A percentile compares a stretch with the other conserved stretches of the same genome.
Conservation (phyloP, 30 jellyfish, hydroid and myxozoan genomes). For the Chrysaora quinquecirrha region DNA sequence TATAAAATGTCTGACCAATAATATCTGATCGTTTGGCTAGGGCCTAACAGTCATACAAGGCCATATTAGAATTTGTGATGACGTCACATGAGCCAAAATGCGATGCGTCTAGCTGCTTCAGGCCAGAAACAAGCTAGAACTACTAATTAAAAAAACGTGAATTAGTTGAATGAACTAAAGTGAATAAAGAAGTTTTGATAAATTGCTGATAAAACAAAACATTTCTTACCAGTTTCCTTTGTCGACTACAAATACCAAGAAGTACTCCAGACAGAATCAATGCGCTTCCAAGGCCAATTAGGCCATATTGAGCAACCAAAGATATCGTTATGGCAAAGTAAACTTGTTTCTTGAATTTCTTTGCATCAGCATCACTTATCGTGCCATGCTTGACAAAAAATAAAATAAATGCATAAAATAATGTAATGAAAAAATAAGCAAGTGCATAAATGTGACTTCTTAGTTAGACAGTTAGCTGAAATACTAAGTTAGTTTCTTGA, state of each 20-base stretch:
- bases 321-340: conserved; percentile 53
- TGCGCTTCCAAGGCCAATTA: conserved; percentile 83
- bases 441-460: neutral
- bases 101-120: too few relatives aligned
- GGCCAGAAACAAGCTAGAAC: too few relatives aligned
- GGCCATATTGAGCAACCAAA: conserved; percentile 64
- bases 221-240: conserved; percentile 43
- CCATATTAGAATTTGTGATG: too few relatives aligned
- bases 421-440: neutral
- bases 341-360: conserved; percentile 78
- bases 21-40: too few relatives aligned
- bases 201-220: too few relatives aligned
- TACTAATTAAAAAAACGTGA: too few relatives aligned
- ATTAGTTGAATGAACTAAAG: too few relatives aligned
- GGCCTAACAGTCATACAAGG: too few relatives aligned
- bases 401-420: neutral
- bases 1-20: too few relatives aligned
- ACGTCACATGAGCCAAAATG: too few relatives aligned
- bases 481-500: too few relatives aligned
- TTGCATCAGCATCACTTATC: conserved; percentile 86
- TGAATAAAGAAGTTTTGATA: too few relatives aligned
- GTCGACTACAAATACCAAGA: conserved; percentile 39
- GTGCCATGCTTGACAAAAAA: conserved; percentile 67
- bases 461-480: neutral
- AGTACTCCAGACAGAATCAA: conserved; percentile 53